Conservation (phyloP, 1,140 invertebrate species). For the Mya arenaria region DNA sequence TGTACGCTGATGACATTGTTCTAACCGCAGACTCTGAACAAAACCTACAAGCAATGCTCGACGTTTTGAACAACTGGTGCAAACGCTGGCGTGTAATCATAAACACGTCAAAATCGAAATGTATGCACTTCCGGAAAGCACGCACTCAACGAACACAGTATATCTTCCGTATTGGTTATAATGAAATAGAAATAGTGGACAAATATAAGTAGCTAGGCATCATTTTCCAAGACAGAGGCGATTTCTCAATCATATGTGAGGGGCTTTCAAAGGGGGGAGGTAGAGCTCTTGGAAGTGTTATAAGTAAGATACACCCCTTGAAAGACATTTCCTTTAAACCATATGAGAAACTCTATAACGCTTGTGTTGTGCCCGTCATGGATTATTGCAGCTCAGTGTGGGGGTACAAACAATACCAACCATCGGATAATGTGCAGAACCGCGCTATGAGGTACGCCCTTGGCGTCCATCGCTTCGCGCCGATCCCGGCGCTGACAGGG, state of each 20-base stretch:
- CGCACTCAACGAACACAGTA: not conserved
- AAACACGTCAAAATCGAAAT: conserved; percentile 38
- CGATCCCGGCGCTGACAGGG: conserved; percentile 4
- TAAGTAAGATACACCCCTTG: conserved; percentile 32
- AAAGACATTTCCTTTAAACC: conserved; percentile 27
- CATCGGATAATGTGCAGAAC: too few species aligned
- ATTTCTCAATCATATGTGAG: too few species aligned
- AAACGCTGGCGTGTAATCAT: conserved; percentile 35
- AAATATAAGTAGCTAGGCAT: conserved; percentile 39
- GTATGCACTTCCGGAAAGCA: conserved; percentile 3
- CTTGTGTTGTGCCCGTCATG: conserved; percentile 50
- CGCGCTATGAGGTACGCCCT: conserved; percentile 50
- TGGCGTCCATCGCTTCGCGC: conserved; percentile 48
- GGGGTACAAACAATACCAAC: conserved; percentile 43
- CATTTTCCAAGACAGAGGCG: not conserved
- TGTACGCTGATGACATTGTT: conserved; percentile 60
- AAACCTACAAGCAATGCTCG: conserved; percentile 18
- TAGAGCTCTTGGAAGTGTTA: conserved; percentile 31
- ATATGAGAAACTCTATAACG: conserved; percentile 49
- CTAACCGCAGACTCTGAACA: conserved; percentile 2
- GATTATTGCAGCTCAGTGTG: conserved; percentile 48
- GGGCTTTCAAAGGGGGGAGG: conserved; percentile 32
- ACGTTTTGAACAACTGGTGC: conserved; percentile 8
- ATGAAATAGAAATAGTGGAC: conserved; percentile 15
- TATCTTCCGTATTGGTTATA: conserved; percentile 7